Conservation (phyloP, 2,888 invertebrate species). For the Pantelozetes paolii region DNA sequence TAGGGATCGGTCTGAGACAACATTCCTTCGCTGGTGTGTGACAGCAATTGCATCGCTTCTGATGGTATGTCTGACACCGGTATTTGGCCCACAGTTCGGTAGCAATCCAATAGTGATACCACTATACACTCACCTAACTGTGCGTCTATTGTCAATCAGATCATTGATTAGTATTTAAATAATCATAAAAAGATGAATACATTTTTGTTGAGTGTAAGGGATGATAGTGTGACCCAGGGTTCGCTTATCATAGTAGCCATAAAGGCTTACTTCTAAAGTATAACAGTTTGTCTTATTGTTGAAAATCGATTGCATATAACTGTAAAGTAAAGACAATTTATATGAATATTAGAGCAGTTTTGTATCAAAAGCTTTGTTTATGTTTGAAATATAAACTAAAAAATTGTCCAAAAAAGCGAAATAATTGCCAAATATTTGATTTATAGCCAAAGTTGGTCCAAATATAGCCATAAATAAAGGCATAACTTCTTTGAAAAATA, state of each 20-base stretch:
- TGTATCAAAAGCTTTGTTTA: no score
- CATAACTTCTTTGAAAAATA: not conserved
- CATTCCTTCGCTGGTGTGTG: not conserved
- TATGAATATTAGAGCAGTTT: no score
- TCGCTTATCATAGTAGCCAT: slow-evolving; percentile 64
- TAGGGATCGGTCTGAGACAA: not conserved
- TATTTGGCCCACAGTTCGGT: slow-evolving; percentile 67
- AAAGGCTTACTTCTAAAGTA: slow-evolving; percentile 82
- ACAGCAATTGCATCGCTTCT: not conserved
- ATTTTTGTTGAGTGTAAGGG: slow-evolving; percentile 88
- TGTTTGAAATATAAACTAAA: not conserved
- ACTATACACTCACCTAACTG: slow-evolving; percentile 72
- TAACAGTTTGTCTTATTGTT: slow-evolving; percentile 80
- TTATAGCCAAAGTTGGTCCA: slow-evolving; percentile 7
- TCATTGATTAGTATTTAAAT: not conserved
- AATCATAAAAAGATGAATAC: slow-evolving; percentile 63
- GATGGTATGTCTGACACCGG: slow-evolving; percentile 41
- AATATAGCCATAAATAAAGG: not conserved
- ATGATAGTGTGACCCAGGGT: slow-evolving; percentile 57
- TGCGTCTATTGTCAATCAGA: slow-evolving; percentile 61
- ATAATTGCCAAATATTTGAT: not conserved
- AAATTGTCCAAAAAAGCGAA: not conserved
- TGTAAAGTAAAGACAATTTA: slow-evolving; percentile 50
- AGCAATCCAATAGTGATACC: slow-evolving; percentile 72
- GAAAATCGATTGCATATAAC: slow-evolving; percentile 63